Base-by-base conservation (phyloP, 2,888 invertebrate genomes). In the Vesta saturnalis region DNA sequence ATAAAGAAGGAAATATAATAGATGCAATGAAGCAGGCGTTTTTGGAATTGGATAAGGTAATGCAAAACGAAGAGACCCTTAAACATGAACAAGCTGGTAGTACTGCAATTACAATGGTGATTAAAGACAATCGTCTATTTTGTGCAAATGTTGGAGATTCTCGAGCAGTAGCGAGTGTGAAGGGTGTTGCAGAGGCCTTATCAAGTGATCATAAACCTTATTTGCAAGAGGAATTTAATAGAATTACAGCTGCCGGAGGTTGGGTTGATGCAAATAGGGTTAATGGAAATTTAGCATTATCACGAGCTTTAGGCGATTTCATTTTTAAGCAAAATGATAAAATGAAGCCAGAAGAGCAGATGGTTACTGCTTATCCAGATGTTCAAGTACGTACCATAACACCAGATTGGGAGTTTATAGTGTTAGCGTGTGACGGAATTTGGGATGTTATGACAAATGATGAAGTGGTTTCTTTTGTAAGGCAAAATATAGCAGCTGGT, bases 101-200 rank as follows among this genome's bases (percentile, higher is more conserved):
- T 60, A 99, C 98, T 23, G 98, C 97, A 5, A 92, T 97, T 57
- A 91, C 93, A 60, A 90, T 94, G 60, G 85, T 96, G 18, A 86
- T 96, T 59, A 96, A 96, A 85, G 91, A 95, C 77, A 90, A 91
- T 80, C 90, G 89, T 72, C 85, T 99, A 47, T 98, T 93, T 83
- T 97, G 98, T 86, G 97, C 95, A 64, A 99, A 99, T 83, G 97
- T 96, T 8, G 99, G 99, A 0, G 99, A 99, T 82, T 98, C 98
- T 0, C 88, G 99, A 72, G 96, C 97, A 1, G 91, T 99, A 21
- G 96, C 95, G 18, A 93, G 95, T 81, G 89, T 97, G 0, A 88
- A 89, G 72, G 98, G 98, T 21, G 86, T 86, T 77, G 92, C 90
- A 70, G 91, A 92, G 78, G 86, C 91, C 55, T 84, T 94, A 8